phyloP scores from a whole-genome alignment of 2,888 invertebrate species.

The Dasypogon diadema region DNA sequence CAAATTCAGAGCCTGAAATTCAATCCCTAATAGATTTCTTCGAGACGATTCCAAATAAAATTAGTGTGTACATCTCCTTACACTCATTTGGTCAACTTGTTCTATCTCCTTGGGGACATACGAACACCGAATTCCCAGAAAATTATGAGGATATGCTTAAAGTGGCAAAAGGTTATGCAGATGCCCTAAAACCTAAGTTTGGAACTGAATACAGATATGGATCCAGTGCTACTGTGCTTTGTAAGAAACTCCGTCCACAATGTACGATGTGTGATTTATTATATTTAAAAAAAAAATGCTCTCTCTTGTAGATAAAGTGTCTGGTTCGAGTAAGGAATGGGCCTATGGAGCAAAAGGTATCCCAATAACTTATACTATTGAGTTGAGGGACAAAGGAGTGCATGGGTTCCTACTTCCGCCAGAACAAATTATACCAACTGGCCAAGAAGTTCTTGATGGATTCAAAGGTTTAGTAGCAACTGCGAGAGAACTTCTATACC shows the following conservation, averaged over 20 bases:
- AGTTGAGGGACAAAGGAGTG: constrained; percentile 76
- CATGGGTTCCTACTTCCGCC: constrained; percentile 78
- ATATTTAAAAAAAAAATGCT: no score
- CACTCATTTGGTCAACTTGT: constrained; percentile 76
- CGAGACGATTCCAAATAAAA: constrained; percentile 60
- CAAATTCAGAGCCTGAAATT: constrained; percentile 73
- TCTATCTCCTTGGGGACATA: constrained; percentile 74
- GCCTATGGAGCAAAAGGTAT: constrained; percentile 71
- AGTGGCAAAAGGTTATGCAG: constrained; percentile 72
- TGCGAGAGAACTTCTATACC: constrained; percentile 69
- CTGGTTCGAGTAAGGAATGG: constrained; percentile 71
- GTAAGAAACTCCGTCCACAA: no score
- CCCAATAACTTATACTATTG: constrained; percentile 72
- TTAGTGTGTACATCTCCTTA: constrained; percentile 73
- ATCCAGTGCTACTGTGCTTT: constrained; percentile 73
- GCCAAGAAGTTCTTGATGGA: constrained; percentile 72
- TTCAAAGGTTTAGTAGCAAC: constrained; percentile 70
- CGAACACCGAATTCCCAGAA: constrained; percentile 65
- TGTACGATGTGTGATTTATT: no score
- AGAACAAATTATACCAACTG: constrained; percentile 73
- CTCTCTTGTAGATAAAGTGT: constrained; percentile 64
- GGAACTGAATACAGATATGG: constrained; percentile 71
- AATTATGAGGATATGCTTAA: constrained; percentile 70
- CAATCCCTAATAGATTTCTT: constrained; percentile 69
- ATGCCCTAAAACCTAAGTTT: constrained; percentile 70